Base-by-base conservation (phyloP, 2,797 vertebrate species). In the Microctenopoma stevenorrisi region DNA sequence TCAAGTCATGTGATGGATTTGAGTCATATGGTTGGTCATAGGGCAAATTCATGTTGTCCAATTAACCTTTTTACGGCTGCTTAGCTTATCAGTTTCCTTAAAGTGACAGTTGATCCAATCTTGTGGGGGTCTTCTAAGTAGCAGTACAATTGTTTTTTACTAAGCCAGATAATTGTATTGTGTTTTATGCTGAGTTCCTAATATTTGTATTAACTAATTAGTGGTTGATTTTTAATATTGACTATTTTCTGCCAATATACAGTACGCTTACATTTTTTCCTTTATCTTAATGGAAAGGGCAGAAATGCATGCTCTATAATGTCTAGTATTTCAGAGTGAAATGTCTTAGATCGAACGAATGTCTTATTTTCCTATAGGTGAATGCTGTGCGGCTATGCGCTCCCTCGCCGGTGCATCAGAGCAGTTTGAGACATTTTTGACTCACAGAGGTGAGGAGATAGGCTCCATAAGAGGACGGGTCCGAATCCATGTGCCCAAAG, bases 1-100 rank as follows among this genome's bases (percentile, higher is more conserved):
- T 96, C 62, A 95, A 94, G 82, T 95, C 95, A 65, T 94, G 93
- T 86, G 95, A 96, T 74, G 94, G 95, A 5, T 95, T 94, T 64
- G 95, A 96, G 82, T 95, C 95, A 60, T 96, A 95, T 13, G 95
- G 95, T 96, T 53, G 61, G 91, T 89, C 37, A n/a, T 50, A 7
- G 37, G 12, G 25, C 28, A 52, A 38, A 49, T 69, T 55, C 4
- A 50, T 49, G 65, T 51, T 33, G 28, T 6, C 8, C 62, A 1
- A 18, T 8, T 15, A 43, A 9, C 43, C 18, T 33, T 69, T 22
- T 42, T 35, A 44, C 4, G 8, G 11, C 28, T 56, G 49, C 8
- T 1, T 7, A 18, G 11, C 51, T 28, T 53, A 48, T 40, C 7
- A 52, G 9, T 38, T 16, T 3, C 22, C 14, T 51, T 43, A 35